Conservation (phyloP, 2,888 invertebrate genomes). For the Lasius platythorax region DNA sequence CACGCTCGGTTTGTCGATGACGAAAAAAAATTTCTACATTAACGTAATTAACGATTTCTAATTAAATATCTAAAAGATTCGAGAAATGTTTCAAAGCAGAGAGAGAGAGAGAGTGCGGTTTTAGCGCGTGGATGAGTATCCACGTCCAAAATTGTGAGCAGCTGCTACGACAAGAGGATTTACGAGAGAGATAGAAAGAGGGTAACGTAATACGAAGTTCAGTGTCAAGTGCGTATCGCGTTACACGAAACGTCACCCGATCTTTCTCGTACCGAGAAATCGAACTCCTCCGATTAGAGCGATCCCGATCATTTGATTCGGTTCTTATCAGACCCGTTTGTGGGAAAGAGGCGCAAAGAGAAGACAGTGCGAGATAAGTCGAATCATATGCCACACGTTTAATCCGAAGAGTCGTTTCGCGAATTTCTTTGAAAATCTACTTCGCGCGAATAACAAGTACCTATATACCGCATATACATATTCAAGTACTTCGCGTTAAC, state of each 20-base stretch:
- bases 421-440: neutral
- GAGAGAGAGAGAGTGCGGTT: neutral
- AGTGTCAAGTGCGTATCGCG: conserved; percentile 65
- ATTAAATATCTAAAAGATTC: neutral
- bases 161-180: conserved; percentile 41
- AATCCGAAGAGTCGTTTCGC: neutral
- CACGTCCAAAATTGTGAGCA: conserved; percentile 53
- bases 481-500: neutral
- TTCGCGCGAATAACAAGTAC: neutral
- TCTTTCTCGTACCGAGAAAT: conserved; percentile 70
- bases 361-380: neutral
- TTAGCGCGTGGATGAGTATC: neutral
- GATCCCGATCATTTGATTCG: conserved; percentile 62
- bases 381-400: neutral
- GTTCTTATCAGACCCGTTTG: conserved; percentile 46
- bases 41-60: conserved; percentile 27
- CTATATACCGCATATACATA: neutral
- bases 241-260: conserved; percentile 63
- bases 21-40: neutral
- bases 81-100: neutral
- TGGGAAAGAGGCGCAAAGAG: conserved; percentile 35
- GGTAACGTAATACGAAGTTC: conserved; percentile 67
- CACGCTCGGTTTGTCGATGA: conserved; percentile 20
- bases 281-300: conserved; percentile 67
- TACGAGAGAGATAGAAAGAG: conserved; percentile 30